Conservation (phyloP, 1,140 invertebrate species). For the Leptopilina boulardi region DNA sequence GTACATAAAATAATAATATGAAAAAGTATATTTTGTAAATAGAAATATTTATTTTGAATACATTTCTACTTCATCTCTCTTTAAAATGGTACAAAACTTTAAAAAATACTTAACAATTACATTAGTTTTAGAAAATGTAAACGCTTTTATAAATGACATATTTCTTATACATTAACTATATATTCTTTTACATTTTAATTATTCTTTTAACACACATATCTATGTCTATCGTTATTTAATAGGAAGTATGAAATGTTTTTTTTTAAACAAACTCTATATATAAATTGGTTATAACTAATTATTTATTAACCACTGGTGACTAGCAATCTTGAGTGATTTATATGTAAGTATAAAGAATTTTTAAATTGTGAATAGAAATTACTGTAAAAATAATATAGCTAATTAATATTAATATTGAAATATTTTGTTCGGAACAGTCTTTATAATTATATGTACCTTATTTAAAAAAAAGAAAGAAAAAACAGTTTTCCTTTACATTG, state of each 20-base stretch:
- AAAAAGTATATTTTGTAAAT: background rate
- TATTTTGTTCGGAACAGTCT: conserved; percentile 30
- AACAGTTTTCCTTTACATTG: background rate
- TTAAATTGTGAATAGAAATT: background rate
- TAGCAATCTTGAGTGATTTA: background rate
- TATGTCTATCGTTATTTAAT: background rate
- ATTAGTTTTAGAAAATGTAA: conserved; percentile 10
- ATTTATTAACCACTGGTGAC: too few species aligned
- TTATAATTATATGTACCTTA: background rate
- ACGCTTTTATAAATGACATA: background rate
- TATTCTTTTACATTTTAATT: background rate
- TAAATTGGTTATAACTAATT: too few species aligned
- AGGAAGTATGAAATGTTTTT: background rate
- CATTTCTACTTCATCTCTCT: background rate
- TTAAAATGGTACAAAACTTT: conserved; percentile 4
- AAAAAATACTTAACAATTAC: conserved; percentile 16
- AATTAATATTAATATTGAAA: background rate
- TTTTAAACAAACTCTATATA: background rate
- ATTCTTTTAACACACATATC: background rate
- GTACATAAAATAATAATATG: too few species aligned
- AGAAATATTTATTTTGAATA: conserved; percentile 9
- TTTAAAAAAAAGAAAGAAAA: background rate
- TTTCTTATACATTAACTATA: background rate
- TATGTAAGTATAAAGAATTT: background rate
- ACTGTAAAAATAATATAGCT: background rate